Evolutionary conservation across 2,113 vertebrate genomes (phyloP), one percentile per base, ranked within the genome.

Genomic region (Castor canadensis): DNA sequence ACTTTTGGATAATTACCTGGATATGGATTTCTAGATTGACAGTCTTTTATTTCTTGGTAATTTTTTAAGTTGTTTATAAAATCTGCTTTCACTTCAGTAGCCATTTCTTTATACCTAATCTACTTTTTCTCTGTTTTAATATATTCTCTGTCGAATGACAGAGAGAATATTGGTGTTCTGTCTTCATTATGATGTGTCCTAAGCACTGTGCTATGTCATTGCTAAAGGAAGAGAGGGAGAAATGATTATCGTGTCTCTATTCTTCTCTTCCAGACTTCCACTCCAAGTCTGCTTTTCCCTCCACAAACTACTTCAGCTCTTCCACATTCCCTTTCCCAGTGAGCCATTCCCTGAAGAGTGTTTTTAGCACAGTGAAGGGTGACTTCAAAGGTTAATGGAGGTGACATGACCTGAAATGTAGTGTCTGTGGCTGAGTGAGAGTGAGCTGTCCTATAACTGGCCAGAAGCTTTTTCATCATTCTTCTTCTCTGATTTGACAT

Each of bases 11-110:
- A n/a, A 66, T 77, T 79, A 24, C 30, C 47, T 73, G 20, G 20
- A 66, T 56, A 47, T 89, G 43, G 16, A 56, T 56, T 62, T 93
- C 58, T 93, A 76, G 32, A 35, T 43, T 69, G 32, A 4, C 30
- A 69, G 73, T 13, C n/a, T 76, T 83, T 87, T n/a, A 69, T 69
- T 80, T 92, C 80, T 92, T 67, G 52, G 73, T 47, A 75, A 75
- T 28, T 80, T 80, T 5, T 19, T 69, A 35, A 49, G 15, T 75
- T 45, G 49, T 58, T 81, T 75, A 58, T 60, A 24, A 94, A 80
- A 67, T 80, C 49, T 52, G 13, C 7, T 64, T 6, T 73, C 43
- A 47, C 9, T 69, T 90, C 75, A 11, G 10, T 91, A 92, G 30
- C 58, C 43, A 43, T 80, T 92, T 30, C 64, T 94, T 80, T 85